phyloP scores from a whole-genome alignment of 2,888 invertebrate genomes.

The Thecocarcelia acutangulata region DNA sequence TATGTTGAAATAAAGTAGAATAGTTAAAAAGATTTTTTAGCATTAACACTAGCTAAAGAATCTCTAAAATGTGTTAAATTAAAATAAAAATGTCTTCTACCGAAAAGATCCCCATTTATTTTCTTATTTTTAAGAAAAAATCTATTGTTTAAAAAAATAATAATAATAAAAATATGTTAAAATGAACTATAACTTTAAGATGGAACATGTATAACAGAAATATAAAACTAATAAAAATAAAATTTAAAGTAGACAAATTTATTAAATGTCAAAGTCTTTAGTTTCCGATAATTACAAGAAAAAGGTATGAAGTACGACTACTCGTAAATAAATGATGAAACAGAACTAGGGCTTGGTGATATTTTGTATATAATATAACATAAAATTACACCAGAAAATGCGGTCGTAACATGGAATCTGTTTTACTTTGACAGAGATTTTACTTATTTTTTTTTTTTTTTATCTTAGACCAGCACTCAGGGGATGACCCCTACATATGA shows the following conservation, averaged over 20 bases:
- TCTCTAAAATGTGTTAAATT: constrained; percentile 42
- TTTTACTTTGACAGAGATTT: no score
- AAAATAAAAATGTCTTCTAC: neutral
- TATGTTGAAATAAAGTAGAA: constrained; percentile 3
- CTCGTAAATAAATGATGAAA: no score
- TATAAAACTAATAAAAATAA: constrained; percentile 33
- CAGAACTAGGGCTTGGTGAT: no score
- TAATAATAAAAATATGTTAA: constrained; percentile 33
- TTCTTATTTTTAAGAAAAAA: constrained; percentile 15
- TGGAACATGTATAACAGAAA: constrained; percentile 22
- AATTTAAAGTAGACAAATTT: constrained; percentile 32
- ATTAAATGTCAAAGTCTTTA: neutral
- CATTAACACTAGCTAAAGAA: neutral
- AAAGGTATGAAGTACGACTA: no score
- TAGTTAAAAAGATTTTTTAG: constrained; percentile 35
- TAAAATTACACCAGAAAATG: no score
- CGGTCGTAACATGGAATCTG: no score
- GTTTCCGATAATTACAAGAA: neutral
- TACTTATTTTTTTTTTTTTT: no score
- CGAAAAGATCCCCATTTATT: neutral
- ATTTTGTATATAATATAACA: no score
- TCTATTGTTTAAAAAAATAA: constrained; percentile 24
- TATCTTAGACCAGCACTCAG: no score
- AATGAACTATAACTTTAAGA: constrained; percentile 39
- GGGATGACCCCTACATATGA: no score